These are phyloP conservation scores for Drosophila aldrichi DNA, from an alignment of 2,888 invertebrate genomes.

Conservation along the genomic window DNA sequence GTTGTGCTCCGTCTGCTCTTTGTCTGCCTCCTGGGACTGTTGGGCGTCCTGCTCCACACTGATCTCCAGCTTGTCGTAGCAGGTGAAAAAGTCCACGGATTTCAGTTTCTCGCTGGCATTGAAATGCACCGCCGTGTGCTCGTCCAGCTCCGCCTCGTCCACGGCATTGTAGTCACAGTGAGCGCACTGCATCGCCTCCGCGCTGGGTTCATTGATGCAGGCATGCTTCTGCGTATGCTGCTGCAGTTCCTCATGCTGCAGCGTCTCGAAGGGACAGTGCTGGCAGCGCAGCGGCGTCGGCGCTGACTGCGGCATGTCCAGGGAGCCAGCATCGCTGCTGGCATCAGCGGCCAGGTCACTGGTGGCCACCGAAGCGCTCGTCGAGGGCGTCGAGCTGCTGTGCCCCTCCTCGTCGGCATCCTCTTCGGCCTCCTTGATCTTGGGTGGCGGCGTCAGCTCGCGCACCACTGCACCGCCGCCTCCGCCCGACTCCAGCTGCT, in stretches of 20 bases:
- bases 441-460: constrained; percentile 29
- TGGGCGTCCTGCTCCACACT: constrained; percentile 71
- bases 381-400: constrained; percentile 75
- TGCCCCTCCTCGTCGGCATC: constrained; percentile 63
- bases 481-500: constrained; percentile 79
- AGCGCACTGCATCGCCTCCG: constrained; percentile 89
- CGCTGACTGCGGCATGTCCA: constrained; percentile 61
- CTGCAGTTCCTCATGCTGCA: constrained; percentile 90
- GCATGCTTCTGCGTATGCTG: constrained; percentile 91
- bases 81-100: constrained; percentile 83
- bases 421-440: constrained; percentile 48
- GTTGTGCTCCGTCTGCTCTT: constrained; percentile 70
- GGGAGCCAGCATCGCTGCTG: constrained; percentile 72
- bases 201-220: constrained; percentile 86
- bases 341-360: constrained; percentile 77
- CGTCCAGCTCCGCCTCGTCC: constrained; percentile 90
- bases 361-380: constrained; percentile 80
- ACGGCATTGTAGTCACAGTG: constrained; percentile 93
- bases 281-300: constrained; percentile 86
- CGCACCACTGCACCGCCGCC: constrained; percentile 27
- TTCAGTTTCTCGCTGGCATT: constrained; percentile 82
- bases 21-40: constrained; percentile 18
- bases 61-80: constrained; percentile 83
- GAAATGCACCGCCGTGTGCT: constrained; percentile 93
- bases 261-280: constrained; percentile 92